Evolutionary conservation across 2,113 vertebrate genomes (phyloP).

Genomic region (Rhinoderma darwinii): DNA sequence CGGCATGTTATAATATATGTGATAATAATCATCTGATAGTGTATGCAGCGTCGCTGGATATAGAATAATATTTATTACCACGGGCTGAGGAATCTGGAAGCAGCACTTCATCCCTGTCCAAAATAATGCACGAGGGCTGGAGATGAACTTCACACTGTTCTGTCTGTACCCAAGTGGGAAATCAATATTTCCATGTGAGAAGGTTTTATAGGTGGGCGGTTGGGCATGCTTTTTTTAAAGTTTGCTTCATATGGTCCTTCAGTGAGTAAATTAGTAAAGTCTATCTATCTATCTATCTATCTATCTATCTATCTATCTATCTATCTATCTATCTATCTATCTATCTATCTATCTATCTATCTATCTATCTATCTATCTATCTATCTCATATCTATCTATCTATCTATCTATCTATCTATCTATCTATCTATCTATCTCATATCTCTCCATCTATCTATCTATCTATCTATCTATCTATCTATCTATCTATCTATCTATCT

Average conservation of each 20-base stretch:
- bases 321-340: background rate
- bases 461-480: no score
- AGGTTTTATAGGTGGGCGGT: background rate
- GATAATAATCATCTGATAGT: background rate
- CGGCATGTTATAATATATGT: background rate
- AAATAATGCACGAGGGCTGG: background rate
- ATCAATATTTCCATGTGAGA: background rate
- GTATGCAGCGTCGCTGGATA: background rate
- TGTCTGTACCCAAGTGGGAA: conserved; percentile 1
- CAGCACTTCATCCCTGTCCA: background rate
- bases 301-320: no score
- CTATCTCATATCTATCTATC: background rate
- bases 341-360: no score
- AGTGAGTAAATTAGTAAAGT: background rate
- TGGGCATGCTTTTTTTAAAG: background rate
- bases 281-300: background rate
- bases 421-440: background rate
- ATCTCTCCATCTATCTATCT: no score
- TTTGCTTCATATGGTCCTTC: background rate
- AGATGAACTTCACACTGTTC: conserved; percentile 2
- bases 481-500: no score
- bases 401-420: background rate
- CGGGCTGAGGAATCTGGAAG: background rate
- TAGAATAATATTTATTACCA: background rate
- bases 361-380: no score